Percentiles rank a stretch among this genome's conserved stretches.
Conservation (phyloP, 2,888 invertebrate species). For the Cepaea hortensis region DNA sequence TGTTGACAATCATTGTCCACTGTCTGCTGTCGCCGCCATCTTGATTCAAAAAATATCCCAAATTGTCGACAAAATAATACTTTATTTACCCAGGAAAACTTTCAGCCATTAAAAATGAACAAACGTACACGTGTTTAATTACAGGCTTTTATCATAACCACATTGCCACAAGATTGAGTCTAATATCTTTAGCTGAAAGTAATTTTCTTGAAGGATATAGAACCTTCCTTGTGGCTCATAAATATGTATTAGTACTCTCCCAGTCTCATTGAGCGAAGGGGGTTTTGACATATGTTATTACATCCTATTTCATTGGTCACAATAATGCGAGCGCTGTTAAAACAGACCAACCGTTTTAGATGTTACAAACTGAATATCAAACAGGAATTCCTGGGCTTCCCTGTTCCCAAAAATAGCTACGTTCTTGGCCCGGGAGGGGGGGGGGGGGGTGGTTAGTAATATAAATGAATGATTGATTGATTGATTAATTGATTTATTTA, state of each 20-base stretch:
- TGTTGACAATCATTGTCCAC: constrained; percentile 14
- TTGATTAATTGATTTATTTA: no score
- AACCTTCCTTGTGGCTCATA: constrained; percentile 20
- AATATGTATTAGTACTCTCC: constrained; percentile 4
- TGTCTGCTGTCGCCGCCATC: constrained; percentile 26
- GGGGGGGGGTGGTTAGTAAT: no score
- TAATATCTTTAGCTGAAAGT: not conserved
- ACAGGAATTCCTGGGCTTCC: constrained; percentile 21
- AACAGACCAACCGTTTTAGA: not conserved
- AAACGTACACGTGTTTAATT: no score
- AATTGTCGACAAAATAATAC: no score
- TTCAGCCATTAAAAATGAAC: no score
- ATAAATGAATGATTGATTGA: no score
- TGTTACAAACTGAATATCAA: not conserved
- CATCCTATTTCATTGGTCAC: not conserved
- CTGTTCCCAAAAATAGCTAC: not conserved
- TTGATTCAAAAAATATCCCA: not conserved
- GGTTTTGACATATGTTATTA: not conserved
- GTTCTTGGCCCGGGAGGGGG: no score
- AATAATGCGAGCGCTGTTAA: not conserved
- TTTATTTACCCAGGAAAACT: no score
- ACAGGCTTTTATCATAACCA: no score
- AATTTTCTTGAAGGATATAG: not conserved
- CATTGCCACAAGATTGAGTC: no score
- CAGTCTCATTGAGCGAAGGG: not conserved